These are phyloP conservation scores for Diphyllodes magnificus DNA, from an alignment of 2,113 vertebrate genomes.

Conservation along the genomic window DNA sequence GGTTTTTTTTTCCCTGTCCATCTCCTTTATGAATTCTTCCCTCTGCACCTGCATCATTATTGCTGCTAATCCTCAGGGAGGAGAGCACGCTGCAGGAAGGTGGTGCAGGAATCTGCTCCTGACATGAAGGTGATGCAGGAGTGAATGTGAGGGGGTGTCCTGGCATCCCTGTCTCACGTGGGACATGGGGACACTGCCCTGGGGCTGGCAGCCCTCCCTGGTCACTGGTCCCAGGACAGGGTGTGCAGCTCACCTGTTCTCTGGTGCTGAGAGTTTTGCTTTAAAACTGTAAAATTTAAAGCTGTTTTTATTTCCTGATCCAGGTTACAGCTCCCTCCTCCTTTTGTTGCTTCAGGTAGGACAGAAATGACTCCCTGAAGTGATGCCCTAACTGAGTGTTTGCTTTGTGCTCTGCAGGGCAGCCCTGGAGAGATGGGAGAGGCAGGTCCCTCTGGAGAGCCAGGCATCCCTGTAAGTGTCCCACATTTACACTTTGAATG, in stretches of 20 bases:
- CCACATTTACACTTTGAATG: neutral
- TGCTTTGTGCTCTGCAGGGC: slow-evolving; percentile 71
- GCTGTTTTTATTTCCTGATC: neutral
- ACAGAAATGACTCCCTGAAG: neutral
- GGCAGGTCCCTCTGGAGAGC: slow-evolving; percentile 91
- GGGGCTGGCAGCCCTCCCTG: neutral
- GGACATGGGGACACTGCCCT: neutral
- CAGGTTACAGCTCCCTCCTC: neutral
- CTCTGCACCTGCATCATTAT: neutral
- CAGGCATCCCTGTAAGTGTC: slow-evolving; percentile 94
- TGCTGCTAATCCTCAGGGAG: neutral
- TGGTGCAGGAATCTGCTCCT: neutral
- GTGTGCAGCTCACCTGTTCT: neutral
- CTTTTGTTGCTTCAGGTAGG: neutral
- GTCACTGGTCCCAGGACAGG: neutral
- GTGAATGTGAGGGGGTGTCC: neutral
- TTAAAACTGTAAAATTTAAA: neutral
- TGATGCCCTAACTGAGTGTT: neutral
- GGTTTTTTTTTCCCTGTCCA: too few species aligned
- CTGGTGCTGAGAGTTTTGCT: neutral
- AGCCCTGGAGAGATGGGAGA: slow-evolving; percentile 82
- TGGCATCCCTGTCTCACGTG: neutral
- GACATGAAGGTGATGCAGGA: neutral
- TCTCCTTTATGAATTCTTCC: neutral
- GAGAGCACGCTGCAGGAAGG: neutral